Evolutionary conservation across 2,797 vertebrate species (phyloP).

Genomic region (Poliocrania exsul): DNA sequence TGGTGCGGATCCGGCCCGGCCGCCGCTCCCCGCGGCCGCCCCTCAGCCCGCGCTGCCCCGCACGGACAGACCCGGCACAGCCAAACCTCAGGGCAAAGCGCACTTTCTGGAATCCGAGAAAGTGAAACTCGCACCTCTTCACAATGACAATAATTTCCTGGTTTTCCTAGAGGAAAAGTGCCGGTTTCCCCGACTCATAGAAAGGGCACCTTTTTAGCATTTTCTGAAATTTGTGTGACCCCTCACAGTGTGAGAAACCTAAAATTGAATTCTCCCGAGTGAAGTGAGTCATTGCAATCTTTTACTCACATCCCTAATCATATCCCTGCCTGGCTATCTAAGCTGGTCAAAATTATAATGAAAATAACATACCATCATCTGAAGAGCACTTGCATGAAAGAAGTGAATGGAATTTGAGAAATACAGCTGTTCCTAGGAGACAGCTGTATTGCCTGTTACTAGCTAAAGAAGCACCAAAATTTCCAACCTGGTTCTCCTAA

Average conservation of each 20-base stretch:
- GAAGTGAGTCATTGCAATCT: not conserved
- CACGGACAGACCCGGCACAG: fast-evolving
- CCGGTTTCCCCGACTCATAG: fast-evolving
- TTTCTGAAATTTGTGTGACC: not conserved
- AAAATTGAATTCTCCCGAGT: not conserved
- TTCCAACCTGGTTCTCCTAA: not conserved
- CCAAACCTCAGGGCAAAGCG: not conserved
- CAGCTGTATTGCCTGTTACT: not conserved
- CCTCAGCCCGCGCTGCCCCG: not conserved
- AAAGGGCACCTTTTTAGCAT: not conserved
- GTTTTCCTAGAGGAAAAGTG: not conserved
- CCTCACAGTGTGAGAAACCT: not conserved
- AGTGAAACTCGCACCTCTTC: fast-evolving
- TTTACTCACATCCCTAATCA: not conserved
- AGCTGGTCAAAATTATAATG: not conserved
- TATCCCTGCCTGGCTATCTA: not conserved
- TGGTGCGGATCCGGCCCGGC: fast-evolving
- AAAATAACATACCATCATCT: not conserved
- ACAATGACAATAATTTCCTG: not conserved
- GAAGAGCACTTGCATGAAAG: not conserved
- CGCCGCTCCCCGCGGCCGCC: not conserved
- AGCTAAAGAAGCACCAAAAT: not conserved
- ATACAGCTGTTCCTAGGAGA: not conserved
- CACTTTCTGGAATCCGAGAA: fast-evolving
- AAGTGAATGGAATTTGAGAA: not conserved